Evolutionary conservation across 2,888 invertebrate species (phyloP), one percentile per base, ranked within the genome.

Genomic region (Drosophila pegasa): DNA sequence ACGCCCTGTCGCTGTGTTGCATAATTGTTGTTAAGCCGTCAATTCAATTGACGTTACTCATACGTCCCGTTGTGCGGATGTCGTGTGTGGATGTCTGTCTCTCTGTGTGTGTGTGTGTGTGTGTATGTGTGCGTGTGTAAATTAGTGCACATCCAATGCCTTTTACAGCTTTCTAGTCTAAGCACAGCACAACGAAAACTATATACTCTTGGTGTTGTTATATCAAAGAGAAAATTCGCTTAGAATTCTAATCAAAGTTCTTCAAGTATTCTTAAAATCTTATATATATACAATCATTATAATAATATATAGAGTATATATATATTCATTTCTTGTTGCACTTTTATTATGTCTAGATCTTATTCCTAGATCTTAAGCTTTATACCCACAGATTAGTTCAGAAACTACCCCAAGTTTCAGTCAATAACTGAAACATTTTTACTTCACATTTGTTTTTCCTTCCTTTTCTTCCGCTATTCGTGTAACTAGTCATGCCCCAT

Each of bases 21-120:
- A 78, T 73, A 82, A 80, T 82, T 78, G 68, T 73, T 80, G 78
- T 78, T 78, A 71, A 82, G 78, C 80, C 78, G 80, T 80, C 83
- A 82, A 81, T 81, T 81, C 77, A 81, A 80, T 82, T 78, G 80
- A 82, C 83, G 64, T 78, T 82, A 74, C 80, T 80, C 83, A 82
- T 81, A 82, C 80, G 80, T 65, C 73, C 80, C 76, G 78, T 80
- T 71, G 73, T 66, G 66, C 80, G 82, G 73, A 75, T 76, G 73
- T 78, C 64, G 56, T 51, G 25, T 50, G 50, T 35, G 35, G 14
- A n/a, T 25, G 33, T 22, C 14, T 14, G 31, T 31, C 31, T 47
- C 29, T 48, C 29, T 47, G 37, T 37, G 10, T 9, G 8, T 14
- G 14, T 47, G 3, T 43, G 16, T 20, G 9, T 10, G 10, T 38